Conservation (phyloP, 2,797 vertebrate species). For the Sparus aurata region DNA sequence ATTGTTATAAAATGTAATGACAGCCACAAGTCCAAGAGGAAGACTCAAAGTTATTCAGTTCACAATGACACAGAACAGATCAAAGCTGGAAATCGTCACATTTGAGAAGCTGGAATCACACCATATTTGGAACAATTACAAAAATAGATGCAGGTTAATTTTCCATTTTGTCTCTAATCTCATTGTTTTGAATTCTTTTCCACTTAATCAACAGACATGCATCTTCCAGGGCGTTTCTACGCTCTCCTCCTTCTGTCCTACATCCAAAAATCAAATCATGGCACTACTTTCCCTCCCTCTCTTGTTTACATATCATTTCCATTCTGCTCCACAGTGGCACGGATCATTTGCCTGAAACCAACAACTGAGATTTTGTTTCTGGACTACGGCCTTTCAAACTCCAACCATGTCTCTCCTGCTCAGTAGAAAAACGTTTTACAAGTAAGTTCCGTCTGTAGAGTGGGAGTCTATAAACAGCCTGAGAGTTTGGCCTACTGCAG, state of each 20-base stretch:
- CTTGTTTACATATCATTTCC: conserved; percentile 65
- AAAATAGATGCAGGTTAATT: background rate
- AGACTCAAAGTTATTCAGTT: background rate
- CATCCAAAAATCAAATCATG: conserved; percentile 31
- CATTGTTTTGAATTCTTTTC: too few relatives aligned
- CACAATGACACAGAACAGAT: background rate
- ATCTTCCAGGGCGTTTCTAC: background rate
- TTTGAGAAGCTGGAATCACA: background rate
- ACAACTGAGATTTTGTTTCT: background rate
- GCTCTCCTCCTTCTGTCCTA: background rate
- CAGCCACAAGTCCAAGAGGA: background rate
- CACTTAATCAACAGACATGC: background rate
- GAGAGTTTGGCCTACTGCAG: conserved; percentile 42
- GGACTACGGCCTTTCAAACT: background rate
- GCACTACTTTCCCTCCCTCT: conserved; percentile 14
- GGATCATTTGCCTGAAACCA: conserved; percentile 39
- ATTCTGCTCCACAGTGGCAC: conserved; percentile 16
- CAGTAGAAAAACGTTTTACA: conserved; percentile 21
- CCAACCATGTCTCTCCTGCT: background rate
- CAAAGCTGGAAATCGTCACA: background rate
- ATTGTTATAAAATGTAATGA: background rate
- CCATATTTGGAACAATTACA: background rate
- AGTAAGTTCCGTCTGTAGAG: background rate
- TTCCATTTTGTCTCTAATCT: too few relatives aligned
- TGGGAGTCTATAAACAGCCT: conserved; percentile 15